phyloP scores from a whole-genome alignment of 2,113 vertebrate genomes.

The Chloebia gouldiae region DNA sequence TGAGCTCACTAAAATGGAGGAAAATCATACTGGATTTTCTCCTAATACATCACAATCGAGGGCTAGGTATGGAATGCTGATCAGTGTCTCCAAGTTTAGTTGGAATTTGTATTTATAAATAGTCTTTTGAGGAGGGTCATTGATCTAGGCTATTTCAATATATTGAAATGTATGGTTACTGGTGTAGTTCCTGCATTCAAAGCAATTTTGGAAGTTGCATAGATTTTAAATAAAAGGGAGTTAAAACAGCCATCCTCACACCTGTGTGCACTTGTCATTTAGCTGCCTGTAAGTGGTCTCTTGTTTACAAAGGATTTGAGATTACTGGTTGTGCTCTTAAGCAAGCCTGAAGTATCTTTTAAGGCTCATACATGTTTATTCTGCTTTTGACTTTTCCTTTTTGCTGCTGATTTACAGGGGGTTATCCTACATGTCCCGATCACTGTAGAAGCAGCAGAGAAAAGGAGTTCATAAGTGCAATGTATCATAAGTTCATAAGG shows the following conservation, averaged over 20 bases:
- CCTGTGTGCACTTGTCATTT: neutral
- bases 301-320: neutral
- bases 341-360: neutral
- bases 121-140: neutral
- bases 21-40: neutral
- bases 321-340: neutral
- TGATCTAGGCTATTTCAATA: neutral
- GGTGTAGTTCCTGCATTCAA: neutral
- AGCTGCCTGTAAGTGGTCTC: neutral
- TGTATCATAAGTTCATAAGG: neutral
- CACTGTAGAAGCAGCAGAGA: neutral
- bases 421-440: neutral
- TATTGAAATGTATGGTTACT: neutral
- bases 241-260: neutral
- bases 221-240: neutral
- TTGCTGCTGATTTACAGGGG: neutral
- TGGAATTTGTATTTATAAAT: neutral
- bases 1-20: neutral
- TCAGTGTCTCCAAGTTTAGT: neutral
- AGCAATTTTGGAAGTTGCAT: neutral
- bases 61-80: neutral
- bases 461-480: neutral
- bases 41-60: neutral
- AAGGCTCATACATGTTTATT: neutral
- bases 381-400: neutral